These are phyloP conservation scores for Romanogobio albipinnatus DNA, from an alignment of 2,113 vertebrate species.

Conservation along the genomic window DNA sequence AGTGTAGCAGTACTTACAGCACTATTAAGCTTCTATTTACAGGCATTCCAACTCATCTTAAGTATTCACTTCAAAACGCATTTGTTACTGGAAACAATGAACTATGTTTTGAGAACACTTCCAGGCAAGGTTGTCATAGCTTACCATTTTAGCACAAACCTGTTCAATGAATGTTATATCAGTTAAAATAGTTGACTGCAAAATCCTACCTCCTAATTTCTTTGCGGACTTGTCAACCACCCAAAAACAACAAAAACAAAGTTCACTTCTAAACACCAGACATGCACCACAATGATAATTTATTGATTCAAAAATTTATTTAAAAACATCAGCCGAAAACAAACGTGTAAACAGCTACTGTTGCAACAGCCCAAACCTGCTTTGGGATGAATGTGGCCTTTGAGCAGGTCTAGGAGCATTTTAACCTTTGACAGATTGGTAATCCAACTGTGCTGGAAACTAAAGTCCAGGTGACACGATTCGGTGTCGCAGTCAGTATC, in stretches of 20 bases:
- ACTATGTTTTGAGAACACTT: too few relatives aligned
- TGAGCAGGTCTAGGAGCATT: too few relatives aligned
- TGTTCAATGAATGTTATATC: not conserved
- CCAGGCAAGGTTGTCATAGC: too few relatives aligned
- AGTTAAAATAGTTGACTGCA: not conserved
- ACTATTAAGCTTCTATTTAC: not conserved
- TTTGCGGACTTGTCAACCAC: not conserved
- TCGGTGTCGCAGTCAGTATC: too few relatives aligned
- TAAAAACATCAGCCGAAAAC: not conserved
- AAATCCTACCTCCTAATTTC: not conserved
- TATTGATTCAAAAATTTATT: not conserved
- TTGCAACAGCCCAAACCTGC: too few relatives aligned
- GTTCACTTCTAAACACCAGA: not conserved
- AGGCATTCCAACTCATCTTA: too few relatives aligned
- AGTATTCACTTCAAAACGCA: too few relatives aligned
- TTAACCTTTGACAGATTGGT: not conserved
- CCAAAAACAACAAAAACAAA: not conserved
- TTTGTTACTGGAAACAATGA: too few relatives aligned
- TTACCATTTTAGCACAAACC: too few relatives aligned
- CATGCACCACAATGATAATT: not conserved
- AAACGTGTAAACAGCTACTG: not conserved
- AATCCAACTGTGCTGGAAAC: not conserved
- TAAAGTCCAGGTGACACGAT: too few relatives aligned
- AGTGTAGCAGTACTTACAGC: constrained; percentile 57
- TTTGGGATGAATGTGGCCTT: too few relatives aligned